Evolutionary conservation across 23 tunicate species (phyloP).

Genomic region (Clavelina lepadiformis): DNA sequence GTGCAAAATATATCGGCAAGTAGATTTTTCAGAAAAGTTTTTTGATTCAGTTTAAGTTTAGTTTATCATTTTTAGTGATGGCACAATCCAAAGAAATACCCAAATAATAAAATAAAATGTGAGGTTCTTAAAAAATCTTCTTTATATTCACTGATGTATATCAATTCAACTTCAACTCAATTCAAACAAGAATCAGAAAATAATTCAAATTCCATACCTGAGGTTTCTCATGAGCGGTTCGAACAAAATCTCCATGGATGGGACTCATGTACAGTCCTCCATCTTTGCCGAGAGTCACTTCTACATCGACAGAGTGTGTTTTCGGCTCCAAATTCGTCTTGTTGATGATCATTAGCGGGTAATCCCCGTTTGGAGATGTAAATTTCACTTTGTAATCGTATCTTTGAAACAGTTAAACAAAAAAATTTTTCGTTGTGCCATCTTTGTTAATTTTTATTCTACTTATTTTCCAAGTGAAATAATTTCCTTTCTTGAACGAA

Average conservation of each 20-base stretch:
- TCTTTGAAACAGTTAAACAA: conserved; percentile 13
- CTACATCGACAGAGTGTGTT: not conserved
- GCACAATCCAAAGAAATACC: no score
- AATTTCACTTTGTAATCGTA: conserved; percentile 55
- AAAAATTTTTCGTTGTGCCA: not conserved
- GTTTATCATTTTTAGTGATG: no score
- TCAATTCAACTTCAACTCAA: no score
- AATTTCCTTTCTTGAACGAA: not conserved
- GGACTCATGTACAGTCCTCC: conserved; percentile 54
- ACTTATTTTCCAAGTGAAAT: not conserved
- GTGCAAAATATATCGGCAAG: no score
- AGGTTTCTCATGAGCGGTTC: conserved; percentile 57
- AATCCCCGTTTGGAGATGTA: conserved; percentile 55
- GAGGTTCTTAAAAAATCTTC: no score
- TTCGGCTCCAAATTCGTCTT: not conserved
- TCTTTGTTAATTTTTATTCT: not conserved
- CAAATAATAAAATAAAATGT: no score
- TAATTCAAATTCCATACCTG: conserved; percentile 70
- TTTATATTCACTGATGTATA: no score
- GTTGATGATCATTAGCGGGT: conserved; percentile 12
- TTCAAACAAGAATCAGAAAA: no score
- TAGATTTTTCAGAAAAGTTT: no score
- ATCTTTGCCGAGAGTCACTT: not conserved
- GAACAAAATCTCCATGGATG: conserved; percentile 63
- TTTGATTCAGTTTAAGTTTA: no score